Percentiles rank a stretch among this genome's conserved stretches.
Conservation (phyloP, 2,888 invertebrate genomes). For the Lithophane socia region DNA sequence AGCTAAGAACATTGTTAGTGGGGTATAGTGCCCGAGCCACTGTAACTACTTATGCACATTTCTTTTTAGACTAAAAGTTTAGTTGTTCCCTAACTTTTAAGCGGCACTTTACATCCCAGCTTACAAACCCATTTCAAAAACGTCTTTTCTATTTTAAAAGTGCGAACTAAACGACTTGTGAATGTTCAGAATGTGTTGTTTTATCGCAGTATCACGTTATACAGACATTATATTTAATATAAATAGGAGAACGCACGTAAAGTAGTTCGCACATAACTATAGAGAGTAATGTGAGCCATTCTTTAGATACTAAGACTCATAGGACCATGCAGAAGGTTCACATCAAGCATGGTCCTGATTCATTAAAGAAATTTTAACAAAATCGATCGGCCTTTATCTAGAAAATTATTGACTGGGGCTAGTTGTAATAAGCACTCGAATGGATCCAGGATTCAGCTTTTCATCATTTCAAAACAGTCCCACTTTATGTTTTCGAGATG, state of each 20-base stretch:
- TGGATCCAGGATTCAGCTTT: background rate
- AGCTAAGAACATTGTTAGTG: constrained; percentile 26
- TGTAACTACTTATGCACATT: constrained; percentile 53
- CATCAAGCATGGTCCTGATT: background rate
- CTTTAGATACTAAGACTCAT: background rate
- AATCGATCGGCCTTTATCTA: background rate
- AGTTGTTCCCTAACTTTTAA: constrained; percentile 58
- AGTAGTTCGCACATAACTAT: constrained; percentile 53
- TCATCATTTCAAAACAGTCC: background rate
- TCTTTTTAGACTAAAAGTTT: constrained; percentile 53
- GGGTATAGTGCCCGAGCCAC: constrained; percentile 25
- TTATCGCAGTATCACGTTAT: constrained; percentile 19
- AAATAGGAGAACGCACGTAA: constrained; percentile 44
- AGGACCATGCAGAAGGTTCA: constrained; percentile 27
- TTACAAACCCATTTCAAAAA: constrained; percentile 54
- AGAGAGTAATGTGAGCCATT: constrained; percentile 35
- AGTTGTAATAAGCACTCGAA: background rate
- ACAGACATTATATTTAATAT: constrained; percentile 41
- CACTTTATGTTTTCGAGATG: background rate
- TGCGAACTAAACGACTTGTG: constrained; percentile 27
- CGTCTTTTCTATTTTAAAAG: constrained; percentile 57
- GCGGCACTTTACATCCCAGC: constrained; percentile 56
- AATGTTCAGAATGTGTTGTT: constrained; percentile 32
- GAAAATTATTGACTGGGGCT: background rate
- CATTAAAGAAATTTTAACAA: background rate